Evolutionary conservation across 37 sponge, comb jelly and placozoan genomes (phyloP).

Genomic region (Aphrocallistes beatrix): DNA sequence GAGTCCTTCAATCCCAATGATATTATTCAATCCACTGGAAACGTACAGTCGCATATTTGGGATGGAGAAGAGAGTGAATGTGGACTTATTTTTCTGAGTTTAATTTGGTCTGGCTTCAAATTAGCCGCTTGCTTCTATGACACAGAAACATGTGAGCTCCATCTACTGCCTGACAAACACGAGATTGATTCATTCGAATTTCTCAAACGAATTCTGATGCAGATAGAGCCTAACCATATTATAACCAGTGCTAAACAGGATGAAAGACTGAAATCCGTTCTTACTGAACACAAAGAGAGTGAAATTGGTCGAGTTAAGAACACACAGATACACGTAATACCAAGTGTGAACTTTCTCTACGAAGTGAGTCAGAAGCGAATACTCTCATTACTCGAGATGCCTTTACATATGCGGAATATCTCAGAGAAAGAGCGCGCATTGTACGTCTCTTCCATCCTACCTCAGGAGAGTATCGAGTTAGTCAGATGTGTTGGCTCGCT

Average conservation of each 20-base stretch:
- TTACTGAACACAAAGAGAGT: slow-evolving; percentile 20
- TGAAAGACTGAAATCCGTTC: slow-evolving; percentile 32
- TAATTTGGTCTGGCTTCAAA: background rate
- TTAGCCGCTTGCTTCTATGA: slow-evolving; percentile 9
- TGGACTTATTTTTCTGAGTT: background rate
- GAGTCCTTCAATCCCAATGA: background rate
- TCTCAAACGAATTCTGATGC: slow-evolving; percentile 38
- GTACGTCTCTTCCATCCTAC: background rate
- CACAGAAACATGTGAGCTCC: background rate
- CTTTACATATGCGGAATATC: background rate
- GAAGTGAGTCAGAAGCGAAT: slow-evolving; percentile 14
- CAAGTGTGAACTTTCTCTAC: background rate
- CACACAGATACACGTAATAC: slow-evolving; percentile 6
- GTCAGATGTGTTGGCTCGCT: slow-evolving; percentile 64
- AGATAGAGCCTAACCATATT: slow-evolving; percentile 48
- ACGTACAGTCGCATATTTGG: background rate
- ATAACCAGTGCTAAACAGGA: slow-evolving; percentile 69
- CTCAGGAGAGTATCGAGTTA: background rate
- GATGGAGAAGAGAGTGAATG: background rate
- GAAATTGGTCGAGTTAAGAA: background rate
- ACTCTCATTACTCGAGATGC: background rate
- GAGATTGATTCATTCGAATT: slow-evolving; percentile 6
- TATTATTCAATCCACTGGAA: background rate
- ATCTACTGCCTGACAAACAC: background rate
- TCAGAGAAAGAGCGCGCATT: background rate